Percentiles rank a stretch among this genome's conserved stretches.
Conservation (phyloP, 2,113 vertebrate species). For the Tetraodon nigroviridis region DNA sequence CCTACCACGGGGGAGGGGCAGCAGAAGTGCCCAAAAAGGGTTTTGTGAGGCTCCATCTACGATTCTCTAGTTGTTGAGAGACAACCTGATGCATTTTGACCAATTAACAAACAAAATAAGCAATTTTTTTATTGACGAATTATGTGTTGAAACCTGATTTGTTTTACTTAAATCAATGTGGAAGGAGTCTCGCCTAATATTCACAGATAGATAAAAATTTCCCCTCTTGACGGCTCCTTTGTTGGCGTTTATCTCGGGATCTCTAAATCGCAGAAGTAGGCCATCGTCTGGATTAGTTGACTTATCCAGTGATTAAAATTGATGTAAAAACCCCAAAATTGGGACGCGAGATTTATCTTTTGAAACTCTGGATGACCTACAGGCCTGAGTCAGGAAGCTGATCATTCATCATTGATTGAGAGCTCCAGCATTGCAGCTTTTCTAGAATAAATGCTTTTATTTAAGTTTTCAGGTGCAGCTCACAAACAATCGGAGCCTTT, state of each 20-base stretch:
- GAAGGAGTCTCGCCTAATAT: slow-evolving; percentile 43
- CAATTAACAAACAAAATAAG: no score
- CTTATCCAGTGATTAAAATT: slow-evolving; percentile 42
- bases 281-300: slow-evolving; percentile 48
- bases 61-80: no score
- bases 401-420: slow-evolving; percentile 9
- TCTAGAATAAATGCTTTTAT: slow-evolving; percentile 57
- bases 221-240: slow-evolving; percentile 9
- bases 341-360: slow-evolving; percentile 25
- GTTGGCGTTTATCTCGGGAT: slow-evolving; percentile 30
- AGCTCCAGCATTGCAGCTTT: slow-evolving; percentile 12
- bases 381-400: slow-evolving; percentile 27
- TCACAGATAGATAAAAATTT: slow-evolving; percentile 45
- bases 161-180: no score
- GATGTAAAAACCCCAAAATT: slow-evolving; percentile 33
- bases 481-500: slow-evolving; percentile 31
- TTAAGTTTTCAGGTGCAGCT: slow-evolving; percentile 41
- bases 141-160: no score
- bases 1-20: no score
- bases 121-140: no score
- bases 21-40: no score
- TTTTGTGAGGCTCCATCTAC: no score
- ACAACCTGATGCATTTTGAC: no score
- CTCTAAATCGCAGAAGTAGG: slow-evolving; percentile 38
- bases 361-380: slow-evolving; percentile 36